phyloP scores from a whole-genome alignment of 2,888 invertebrate species.

The Agonopterix alstromeriana region DNA sequence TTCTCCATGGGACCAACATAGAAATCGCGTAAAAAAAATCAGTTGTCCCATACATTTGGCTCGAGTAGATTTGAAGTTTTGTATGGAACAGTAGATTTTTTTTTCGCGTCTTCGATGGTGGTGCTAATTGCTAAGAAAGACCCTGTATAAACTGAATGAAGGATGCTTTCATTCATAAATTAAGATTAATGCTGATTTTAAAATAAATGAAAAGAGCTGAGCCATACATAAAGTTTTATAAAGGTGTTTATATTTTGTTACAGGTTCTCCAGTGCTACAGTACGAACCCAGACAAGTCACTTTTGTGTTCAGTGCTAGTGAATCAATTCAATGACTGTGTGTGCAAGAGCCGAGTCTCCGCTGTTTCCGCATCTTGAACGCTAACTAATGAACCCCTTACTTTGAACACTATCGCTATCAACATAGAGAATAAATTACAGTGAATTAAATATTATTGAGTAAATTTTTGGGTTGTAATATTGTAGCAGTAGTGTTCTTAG shows the following conservation, averaged over 20 bases:
- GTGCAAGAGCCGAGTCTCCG: slow-evolving; percentile 63
- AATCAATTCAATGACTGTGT: slow-evolving; percentile 73
- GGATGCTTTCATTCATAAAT: too few species aligned
- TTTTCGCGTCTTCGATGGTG: too few species aligned
- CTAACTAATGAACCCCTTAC: background rate
- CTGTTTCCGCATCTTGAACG: slow-evolving; percentile 56
- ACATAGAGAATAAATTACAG: background rate
- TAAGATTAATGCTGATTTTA: too few species aligned
- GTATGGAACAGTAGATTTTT: too few species aligned
- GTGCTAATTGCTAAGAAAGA: too few species aligned
- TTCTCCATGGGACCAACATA: too few species aligned
- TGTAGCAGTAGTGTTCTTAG: background rate
- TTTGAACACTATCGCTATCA: background rate
- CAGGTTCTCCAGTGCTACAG: slow-evolving; percentile 69
- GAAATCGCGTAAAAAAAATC: too few species aligned
- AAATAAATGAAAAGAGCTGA: too few species aligned
- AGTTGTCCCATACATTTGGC: too few species aligned
- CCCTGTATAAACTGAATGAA: too few species aligned
- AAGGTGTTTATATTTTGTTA: slow-evolving; percentile 16
- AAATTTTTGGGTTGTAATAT: slow-evolving; percentile 9
- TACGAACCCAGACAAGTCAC: slow-evolving; percentile 57
- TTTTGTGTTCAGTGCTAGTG: slow-evolving; percentile 67
- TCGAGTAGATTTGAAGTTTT: too few species aligned
- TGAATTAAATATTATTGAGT: slow-evolving; percentile 12
- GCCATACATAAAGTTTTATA: too few species aligned